Base-by-base conservation (phyloP, 1,140 invertebrate genomes). In the Chionoecetes opilio region DNA sequence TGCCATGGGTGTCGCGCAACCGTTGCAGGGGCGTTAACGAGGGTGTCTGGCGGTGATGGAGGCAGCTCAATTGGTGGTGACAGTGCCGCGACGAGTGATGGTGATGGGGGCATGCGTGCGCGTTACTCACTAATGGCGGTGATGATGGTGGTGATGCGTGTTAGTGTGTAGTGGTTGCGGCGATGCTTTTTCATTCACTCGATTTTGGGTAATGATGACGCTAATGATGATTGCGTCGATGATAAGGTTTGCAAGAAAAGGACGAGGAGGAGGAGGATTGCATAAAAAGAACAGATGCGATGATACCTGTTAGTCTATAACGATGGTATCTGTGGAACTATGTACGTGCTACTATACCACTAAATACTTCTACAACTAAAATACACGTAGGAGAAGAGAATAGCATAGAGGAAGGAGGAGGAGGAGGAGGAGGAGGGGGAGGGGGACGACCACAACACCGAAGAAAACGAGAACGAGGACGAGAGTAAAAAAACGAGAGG, bases 91-190 rank as follows among this genome's bases (percentile, higher is more conserved):
- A 21, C 8, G 8, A 21, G 53, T 63, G 53, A 63, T 63, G 53
- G 21, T 63, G 17, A 75, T 53, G 46, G 46, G 11, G 46, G 21
- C 46, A 26, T 46, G 21, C 21, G 63, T n/a, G 63, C 63, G 63
- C 63, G 63, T 75, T 75, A n/a, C 63, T 75, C 63, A 75, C n/a
- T 75, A n/a, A n/a, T n/a, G n/a, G 63, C n/a, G 63, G n/a, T 75
- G 63, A 2, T 75, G 63, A n/a, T 75, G 63, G 63, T n/a, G 63
- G 63, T 75, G 63, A 75, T 75, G 21, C 21, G 63, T 75, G 63
- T 5, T 11, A 6, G 63, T 26, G 63, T n/a, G 63, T 75, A 26
- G 63, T 26, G 63, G n/a, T 75, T 75, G n/a, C 63, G 21, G 63
- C n/a, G n/a, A 75, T 75, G 0, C 63, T 6, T 75, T 75, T 75